Evolutionary conservation across 2,113 vertebrate species (phyloP), one percentile per base, ranked within the genome.

Genomic region (Pagrus major): DNA sequence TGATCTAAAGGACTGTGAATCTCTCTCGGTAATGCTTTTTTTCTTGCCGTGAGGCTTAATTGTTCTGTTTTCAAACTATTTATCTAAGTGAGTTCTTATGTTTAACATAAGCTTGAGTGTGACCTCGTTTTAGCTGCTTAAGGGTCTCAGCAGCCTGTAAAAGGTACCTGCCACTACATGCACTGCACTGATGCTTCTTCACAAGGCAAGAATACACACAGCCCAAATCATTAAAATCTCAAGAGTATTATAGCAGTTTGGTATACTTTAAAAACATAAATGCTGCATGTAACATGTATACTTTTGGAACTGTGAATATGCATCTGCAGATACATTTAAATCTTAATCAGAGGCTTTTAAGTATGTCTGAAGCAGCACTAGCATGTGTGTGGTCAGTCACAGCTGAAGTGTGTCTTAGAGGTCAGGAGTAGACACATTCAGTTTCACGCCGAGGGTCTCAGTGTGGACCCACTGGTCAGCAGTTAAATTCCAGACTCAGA

Each of bases 81-180:
- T 21, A 12, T 9, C 5, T 35, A 16, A 77, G 23, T 56, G 65
- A 21, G 29, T 71, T 66, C 15, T 37, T 49, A 15, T 44, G 27
- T 49, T 44, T 21, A 51, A 52, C 52, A 71, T 25, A n/a, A 47
- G 61, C 60, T 71, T 71, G 16, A 73, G 42, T 75, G 41, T 69
- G 44, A 70, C 58, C 74, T 76, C 14, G 6, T 12, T 37, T 27
- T 37, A 64, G 71, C 81, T 87, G 86, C 75, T 85, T 71, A 27
- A 59, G 64, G 76, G 76, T 78, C 68, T 88, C 78, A 80, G 52
- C 75, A 72, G 56, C 39, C 20, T 81, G 74, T 78, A 68, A 88
- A 81, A 74, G 56, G 35, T 85, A 77, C 81, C 80, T 90, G 87
- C 23, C 52, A 61, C 58, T 64, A 80, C 81, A 87, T 66, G 86